Evolutionary conservation across 2,113 vertebrate species (phyloP), one percentile per base, ranked within the genome.

Genomic region (Gracilinanus agilis): DNA sequence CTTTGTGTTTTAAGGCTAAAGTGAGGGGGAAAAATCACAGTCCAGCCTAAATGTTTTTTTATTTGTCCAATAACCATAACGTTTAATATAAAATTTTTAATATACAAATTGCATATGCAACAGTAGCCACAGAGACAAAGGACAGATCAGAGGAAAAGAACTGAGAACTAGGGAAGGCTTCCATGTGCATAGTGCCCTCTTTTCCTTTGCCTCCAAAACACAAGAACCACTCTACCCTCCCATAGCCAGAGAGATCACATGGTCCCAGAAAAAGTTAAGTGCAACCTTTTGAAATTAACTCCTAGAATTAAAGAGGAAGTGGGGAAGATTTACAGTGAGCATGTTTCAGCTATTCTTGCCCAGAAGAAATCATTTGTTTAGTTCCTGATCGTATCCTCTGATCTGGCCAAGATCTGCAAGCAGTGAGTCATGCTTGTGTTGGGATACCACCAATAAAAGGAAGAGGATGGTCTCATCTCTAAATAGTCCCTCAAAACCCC

Each of bases 11-110:
- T 54, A 27, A 27, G 27, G 83, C 75, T 27, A 75, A 90, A 88
- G 53, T 0, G 1, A 58, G 54, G 88, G 49, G 92, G 58, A 88
- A 67, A 54, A 90, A 88, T 55, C n/a, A 93, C 61, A 94, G 58
- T 88, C 90, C 92, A 93, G n/a, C 91, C 27, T 61, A 97, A 97
- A 95, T 97, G 97, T n/a, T 96, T 92, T 96, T 97, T 96, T 96
- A 97, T 97, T 97, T 95, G 94, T 91, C 96, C 90, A 92, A 21
- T 90, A 96, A 96, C 90, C 90, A 96, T 95, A 96, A 88, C 93
- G 94, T 91, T 95, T 96, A 94, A 96, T 94, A 96, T 96, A 97
- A 97, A 11, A n/a, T n/a, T n/a, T n/a, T n/a, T n/a, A n/a, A n/a
- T n/a, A n/a, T n/a, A n/a, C n/a, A n/a, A n/a, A n/a, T n/a, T n/a